Evolutionary conservation across 2,113 vertebrate genomes (phyloP).

Genomic region (Cochlearius cochlearius): DNA sequence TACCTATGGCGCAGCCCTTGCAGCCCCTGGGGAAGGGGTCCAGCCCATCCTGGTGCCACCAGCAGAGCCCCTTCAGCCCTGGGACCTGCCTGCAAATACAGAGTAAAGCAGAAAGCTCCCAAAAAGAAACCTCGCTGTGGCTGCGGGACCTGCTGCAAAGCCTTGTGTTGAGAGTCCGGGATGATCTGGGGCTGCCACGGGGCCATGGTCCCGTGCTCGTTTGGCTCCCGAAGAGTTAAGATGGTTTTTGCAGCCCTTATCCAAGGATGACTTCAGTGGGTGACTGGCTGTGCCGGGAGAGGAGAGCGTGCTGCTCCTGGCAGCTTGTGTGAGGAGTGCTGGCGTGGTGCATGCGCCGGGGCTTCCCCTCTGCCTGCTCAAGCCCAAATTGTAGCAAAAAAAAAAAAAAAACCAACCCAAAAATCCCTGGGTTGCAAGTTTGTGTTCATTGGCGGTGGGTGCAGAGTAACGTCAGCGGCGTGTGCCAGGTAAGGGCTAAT

Average conservation of each 20-base stretch:
- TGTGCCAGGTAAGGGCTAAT: not conserved
- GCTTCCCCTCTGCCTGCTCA: not conserved
- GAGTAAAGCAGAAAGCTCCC: not conserved
- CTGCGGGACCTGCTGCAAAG: not conserved
- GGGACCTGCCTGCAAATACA: not conserved
- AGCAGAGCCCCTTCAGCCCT: not conserved
- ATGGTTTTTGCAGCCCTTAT: not conserved
- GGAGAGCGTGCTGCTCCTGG: not conserved
- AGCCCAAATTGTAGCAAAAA: not conserved
- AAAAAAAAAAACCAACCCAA: not conserved
- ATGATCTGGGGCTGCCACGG: accelerated
- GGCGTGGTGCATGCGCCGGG: not conserved
- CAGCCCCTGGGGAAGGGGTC: not conserved
- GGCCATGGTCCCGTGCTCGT: accelerated
- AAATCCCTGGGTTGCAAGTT: not conserved
- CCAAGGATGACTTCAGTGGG: not conserved
- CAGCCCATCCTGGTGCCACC: not conserved
- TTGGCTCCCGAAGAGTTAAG: not conserved
- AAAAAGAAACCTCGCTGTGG: not conserved
- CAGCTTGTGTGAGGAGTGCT: not conserved
- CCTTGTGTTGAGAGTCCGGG: accelerated
- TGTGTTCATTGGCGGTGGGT: not conserved
- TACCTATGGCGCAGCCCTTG: not conserved
- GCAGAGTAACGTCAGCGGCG: accelerated
- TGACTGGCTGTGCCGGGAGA: not conserved